These are phyloP conservation scores for Rhopalosiphum maidis DNA, from an alignment of 1,140 invertebrate genomes.

Conservation along the genomic window DNA sequence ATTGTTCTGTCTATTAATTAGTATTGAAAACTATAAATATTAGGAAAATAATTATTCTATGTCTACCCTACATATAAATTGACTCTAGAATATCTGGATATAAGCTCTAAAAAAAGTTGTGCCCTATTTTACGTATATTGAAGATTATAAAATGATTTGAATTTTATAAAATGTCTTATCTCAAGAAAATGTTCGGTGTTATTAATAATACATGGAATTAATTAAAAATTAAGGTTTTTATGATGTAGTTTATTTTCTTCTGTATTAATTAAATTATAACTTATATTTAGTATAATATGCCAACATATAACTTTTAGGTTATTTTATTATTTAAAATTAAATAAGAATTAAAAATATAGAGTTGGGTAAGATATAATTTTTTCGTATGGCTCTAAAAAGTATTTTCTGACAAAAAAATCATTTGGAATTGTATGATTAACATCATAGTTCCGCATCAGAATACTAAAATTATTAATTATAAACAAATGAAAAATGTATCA, in stretches of 20 bases:
- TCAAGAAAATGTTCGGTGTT: background rate
- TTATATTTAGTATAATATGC: background rate
- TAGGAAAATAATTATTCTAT: background rate
- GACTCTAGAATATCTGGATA: background rate
- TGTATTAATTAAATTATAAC: background rate
- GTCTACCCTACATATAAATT: background rate
- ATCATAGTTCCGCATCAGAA: background rate
- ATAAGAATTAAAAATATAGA: background rate
- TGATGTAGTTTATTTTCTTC: background rate
- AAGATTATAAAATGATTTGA: background rate
- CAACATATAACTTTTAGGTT: background rate
- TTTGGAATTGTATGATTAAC: background rate
- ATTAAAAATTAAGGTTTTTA: background rate
- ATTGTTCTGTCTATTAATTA: background rate
- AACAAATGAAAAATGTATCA: background rate
- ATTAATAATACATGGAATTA: background rate
- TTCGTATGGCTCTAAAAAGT: background rate
- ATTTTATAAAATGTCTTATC: background rate
- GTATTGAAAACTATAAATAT: background rate
- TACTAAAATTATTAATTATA: background rate
- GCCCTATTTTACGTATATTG: background rate
- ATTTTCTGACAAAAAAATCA: background rate
- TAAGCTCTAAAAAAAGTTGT: background rate
- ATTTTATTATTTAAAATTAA: no score
- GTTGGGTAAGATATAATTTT: background rate